Percentiles rank a stretch among this genome's conserved stretches.
Conservation (phyloP, 2,888 invertebrate species). For the Cantharis flavilabris region DNA sequence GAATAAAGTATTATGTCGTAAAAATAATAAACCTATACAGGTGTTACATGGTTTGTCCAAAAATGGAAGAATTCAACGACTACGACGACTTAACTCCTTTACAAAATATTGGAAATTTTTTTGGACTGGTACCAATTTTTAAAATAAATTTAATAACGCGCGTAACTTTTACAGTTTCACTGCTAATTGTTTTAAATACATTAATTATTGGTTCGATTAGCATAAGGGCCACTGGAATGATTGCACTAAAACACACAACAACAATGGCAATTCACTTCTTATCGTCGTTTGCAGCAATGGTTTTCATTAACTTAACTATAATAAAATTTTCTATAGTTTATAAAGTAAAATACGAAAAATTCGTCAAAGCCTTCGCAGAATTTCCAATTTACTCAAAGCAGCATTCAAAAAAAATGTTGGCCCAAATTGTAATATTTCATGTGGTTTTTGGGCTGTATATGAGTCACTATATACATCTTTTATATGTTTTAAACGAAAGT, state of each 20-base stretch:
- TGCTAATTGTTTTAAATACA: neutral
- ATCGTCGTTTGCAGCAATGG: neutral
- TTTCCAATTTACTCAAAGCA: neutral
- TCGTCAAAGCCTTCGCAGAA: neutral
- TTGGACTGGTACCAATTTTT: neutral
- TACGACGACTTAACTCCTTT: neutral
- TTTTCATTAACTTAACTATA: neutral
- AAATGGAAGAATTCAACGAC: neutral
- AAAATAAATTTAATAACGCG: neutral
- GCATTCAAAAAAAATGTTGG: neutral
- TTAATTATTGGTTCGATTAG: neutral
- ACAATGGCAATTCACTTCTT: neutral
- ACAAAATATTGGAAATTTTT: neutral
- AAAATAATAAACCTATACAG: neutral
- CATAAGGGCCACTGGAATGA: neutral
- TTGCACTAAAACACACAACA: neutral
- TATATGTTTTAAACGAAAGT: neutral
- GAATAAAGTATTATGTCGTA: too few species aligned
- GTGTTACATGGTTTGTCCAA: neutral
- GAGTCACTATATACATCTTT: neutral
- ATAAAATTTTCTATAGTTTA: neutral
- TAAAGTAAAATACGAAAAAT: neutral
- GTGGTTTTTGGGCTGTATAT: neutral
- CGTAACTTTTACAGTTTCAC: neutral
- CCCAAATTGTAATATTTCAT: neutral